These are phyloP conservation scores for Cygnus atratus DNA, from an alignment of 2,113 vertebrate species.

Conservation along the genomic window DNA sequence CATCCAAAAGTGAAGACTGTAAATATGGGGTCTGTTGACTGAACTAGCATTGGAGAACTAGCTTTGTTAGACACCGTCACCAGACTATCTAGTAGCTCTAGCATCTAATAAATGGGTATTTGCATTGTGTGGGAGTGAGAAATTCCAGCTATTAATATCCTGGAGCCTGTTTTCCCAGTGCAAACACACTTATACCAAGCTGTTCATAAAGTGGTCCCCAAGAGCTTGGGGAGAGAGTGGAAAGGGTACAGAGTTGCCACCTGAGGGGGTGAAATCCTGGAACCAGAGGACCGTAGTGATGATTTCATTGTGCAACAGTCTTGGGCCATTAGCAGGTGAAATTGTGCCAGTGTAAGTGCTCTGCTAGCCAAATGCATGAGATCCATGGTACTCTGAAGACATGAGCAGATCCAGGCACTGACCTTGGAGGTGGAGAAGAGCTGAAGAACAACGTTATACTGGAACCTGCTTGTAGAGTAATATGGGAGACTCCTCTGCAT, in stretches of 20 bases:
- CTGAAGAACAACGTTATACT: background rate
- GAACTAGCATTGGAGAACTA: background rate
- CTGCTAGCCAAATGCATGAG: background rate
- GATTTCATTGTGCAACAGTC: background rate
- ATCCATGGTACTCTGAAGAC: rapidly evolving
- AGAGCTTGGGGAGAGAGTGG: background rate
- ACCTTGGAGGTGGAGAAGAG: background rate
- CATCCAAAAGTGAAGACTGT: background rate
- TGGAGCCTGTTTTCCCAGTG: background rate
- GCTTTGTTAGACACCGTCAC: background rate
- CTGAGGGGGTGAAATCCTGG: background rate
- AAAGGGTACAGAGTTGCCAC: background rate
- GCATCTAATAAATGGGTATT: background rate
- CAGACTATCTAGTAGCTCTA: background rate
- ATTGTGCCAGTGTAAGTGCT: background rate
- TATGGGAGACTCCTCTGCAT: background rate
- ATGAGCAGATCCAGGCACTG: background rate
- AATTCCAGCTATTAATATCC: background rate
- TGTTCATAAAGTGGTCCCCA: background rate
- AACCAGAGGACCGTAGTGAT: background rate
- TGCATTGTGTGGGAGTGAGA: background rate
- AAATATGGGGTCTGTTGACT: background rate
- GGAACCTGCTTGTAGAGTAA: background rate
- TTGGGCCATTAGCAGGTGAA: background rate
- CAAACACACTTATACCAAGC: background rate